A percentile compares a stretch with the other conserved stretches of the same genome.
phyloP scores from a whole-genome alignment of 2,797 vertebrate species.

The Lacerta viridis region DNA sequence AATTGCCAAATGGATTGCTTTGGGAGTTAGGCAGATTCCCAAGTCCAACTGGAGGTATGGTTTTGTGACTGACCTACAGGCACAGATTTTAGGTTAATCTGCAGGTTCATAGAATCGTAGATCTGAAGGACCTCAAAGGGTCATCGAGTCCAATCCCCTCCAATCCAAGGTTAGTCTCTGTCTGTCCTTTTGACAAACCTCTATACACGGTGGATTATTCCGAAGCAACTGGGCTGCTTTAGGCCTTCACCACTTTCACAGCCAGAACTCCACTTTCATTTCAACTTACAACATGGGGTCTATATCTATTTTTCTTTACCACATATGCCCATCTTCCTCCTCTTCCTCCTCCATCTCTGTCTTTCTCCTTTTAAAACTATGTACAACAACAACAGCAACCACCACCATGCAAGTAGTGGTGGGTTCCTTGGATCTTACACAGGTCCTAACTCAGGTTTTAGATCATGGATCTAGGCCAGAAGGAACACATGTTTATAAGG shows the following conservation, averaged over 20 bases:
- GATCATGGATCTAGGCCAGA: background rate
- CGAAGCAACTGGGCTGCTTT: background rate
- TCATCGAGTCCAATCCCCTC: too few relatives aligned
- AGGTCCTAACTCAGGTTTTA: background rate
- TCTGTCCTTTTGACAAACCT: background rate
- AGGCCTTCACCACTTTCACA: background rate
- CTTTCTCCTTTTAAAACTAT: background rate
- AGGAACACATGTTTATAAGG: background rate
- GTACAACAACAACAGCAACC: background rate
- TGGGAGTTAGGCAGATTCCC: background rate
- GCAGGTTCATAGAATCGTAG: too few relatives aligned
- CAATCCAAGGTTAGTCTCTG: too few relatives aligned
- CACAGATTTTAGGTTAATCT: background rate
- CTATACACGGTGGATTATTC: background rate
- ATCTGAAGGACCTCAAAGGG: too few relatives aligned
- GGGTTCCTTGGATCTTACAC: background rate
- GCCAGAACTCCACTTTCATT: background rate
- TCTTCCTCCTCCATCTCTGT: background rate
- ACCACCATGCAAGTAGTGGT: background rate
- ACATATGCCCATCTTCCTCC: background rate
- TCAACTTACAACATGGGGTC: background rate
- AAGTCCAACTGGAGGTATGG: background rate
- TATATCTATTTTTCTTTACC: background rate
- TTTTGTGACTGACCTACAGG: background rate
- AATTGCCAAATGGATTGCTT: background rate